Conservation (phyloP, 2,888 invertebrate genomes). For the Uloborus plumipes region DNA sequence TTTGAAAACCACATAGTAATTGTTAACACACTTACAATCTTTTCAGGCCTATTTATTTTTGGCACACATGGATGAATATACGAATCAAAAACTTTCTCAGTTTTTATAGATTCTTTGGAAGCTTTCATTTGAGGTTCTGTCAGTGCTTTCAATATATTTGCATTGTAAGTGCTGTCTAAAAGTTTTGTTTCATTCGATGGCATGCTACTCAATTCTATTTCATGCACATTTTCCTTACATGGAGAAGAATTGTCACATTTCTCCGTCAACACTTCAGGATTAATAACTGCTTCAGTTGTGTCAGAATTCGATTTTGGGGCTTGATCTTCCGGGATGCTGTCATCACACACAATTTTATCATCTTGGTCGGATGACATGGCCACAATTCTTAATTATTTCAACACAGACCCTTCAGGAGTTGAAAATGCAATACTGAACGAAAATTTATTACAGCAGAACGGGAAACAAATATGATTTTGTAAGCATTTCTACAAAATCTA, state of each 20-base stretch:
- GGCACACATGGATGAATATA: conserved; percentile 48
- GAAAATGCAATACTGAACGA: too few species aligned
- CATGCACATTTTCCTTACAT: conserved; percentile 16
- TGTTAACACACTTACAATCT: conserved; percentile 47
- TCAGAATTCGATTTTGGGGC: too few species aligned
- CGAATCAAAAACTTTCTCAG: conserved; percentile 1
- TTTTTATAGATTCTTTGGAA: too few species aligned
- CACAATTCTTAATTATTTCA: neutral
- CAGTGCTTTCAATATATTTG: too few species aligned
- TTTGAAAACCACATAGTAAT: neutral
- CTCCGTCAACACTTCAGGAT: conserved; percentile 15
- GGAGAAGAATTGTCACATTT: conserved; percentile 29
- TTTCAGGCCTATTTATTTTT: conserved; percentile 59
- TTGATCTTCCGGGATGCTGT: too few species aligned
- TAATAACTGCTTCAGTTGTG: neutral
- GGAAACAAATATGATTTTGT: too few species aligned
- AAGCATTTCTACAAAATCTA: too few species aligned
- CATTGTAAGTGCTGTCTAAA: too few species aligned
- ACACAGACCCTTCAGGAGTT: too few species aligned
- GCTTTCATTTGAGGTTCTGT: too few species aligned
- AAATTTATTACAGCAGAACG: too few species aligned
- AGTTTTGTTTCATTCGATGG: too few species aligned
- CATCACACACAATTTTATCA: neutral
- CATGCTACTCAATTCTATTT: neutral
- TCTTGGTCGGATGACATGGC: conserved; percentile 41